These are phyloP conservation scores for Pseudoips prasinana DNA, from an alignment of 2,888 invertebrate genomes.

Conservation along the genomic window DNA sequence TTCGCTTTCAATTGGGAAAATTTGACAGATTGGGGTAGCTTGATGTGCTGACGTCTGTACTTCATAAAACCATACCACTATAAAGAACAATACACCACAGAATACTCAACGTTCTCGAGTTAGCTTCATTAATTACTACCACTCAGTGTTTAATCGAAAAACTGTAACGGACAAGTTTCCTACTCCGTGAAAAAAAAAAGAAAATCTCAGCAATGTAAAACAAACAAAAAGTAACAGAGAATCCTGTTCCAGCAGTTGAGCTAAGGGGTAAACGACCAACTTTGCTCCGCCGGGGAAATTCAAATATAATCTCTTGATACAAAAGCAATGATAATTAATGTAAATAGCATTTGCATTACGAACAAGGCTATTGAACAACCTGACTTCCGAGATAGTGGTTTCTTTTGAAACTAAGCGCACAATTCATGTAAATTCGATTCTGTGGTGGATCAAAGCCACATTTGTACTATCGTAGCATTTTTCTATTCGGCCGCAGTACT, in stretches of 20 bases:
- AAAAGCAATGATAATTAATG: constrained; percentile 27
- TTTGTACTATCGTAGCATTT: constrained; percentile 24
- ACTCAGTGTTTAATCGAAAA: constrained; percentile 43
- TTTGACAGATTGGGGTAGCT: too few species aligned
- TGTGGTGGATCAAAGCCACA: constrained; percentile 12
- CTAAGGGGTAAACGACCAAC: constrained; percentile 1
- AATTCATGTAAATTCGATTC: constrained; percentile 45
- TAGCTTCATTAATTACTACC: constrained; percentile 36
- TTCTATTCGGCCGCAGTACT: constrained; percentile 28
- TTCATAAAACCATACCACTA: constrained; percentile 4
- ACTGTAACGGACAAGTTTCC: constrained; percentile 29
- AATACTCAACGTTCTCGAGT: constrained; percentile 27
- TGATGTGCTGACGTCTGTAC: too few species aligned
- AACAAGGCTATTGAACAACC: constrained; percentile 25
- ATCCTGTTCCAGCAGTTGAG: constrained; percentile 14
- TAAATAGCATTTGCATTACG: constrained; percentile 37
- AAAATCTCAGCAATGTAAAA: constrained; percentile 23
- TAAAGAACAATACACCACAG: constrained; percentile 15
- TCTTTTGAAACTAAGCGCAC: constrained; percentile 35
- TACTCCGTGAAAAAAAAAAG: constrained; percentile 16
- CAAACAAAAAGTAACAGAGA: constrained; percentile 14
- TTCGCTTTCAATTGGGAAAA: too few species aligned
- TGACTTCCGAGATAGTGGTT: constrained; percentile 32
- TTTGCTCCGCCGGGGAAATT: constrained; percentile 11
- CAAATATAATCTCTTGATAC: constrained; percentile 21